These are phyloP conservation scores for Eretmochelys imbricata DNA, from an alignment of 2,113 vertebrate species.

Conservation along the genomic window DNA sequence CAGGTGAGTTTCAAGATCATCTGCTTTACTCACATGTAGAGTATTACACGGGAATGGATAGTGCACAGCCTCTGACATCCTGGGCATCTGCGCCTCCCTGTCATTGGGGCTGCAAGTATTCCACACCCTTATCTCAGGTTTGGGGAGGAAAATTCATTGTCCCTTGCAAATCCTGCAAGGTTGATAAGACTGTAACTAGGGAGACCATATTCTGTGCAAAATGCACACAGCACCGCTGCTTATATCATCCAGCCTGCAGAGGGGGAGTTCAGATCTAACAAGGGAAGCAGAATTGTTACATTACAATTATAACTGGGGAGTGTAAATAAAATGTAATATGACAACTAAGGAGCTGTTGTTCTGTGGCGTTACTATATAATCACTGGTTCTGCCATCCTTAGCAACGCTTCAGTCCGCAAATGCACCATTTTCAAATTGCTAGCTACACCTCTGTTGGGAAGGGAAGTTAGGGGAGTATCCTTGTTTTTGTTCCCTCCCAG, in stretches of 20 bases:
- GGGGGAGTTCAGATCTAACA: background rate
- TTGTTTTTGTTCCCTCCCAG: background rate
- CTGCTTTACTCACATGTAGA: background rate
- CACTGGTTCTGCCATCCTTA: accelerated
- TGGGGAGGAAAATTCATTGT: background rate
- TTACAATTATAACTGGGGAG: background rate
- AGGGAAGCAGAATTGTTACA: accelerated
- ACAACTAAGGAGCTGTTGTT: background rate
- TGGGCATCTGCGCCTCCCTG: background rate
- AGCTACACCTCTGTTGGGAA: background rate
- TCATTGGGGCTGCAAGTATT: background rate
- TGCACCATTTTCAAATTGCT: background rate
- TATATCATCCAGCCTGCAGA: background rate
- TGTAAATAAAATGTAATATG: background rate
- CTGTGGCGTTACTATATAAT: background rate
- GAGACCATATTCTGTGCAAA: background rate
- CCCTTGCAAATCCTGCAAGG: background rate
- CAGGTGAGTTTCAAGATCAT: background rate
- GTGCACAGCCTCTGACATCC: background rate
- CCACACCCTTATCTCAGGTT: background rate
- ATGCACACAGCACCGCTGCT: background rate
- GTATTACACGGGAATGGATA: background rate
- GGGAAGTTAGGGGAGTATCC: background rate
- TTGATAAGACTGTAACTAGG: background rate
- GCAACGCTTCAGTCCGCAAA: accelerated